These are phyloP conservation scores for Bujurquina vittata DNA, from an alignment of 2,113 vertebrate genomes.

Conservation along the genomic window DNA sequence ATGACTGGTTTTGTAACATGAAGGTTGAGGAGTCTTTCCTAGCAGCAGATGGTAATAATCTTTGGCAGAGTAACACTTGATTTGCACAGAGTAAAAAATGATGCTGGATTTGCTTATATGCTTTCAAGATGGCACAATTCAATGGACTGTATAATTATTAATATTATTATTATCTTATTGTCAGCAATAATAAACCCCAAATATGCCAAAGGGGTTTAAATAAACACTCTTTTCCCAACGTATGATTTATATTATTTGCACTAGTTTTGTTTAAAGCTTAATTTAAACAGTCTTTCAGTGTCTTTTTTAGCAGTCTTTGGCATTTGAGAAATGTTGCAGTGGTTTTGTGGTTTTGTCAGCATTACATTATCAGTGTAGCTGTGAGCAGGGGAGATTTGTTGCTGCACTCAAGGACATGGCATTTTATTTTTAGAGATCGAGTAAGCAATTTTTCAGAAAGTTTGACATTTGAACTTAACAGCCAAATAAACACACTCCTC, in stretches of 20 bases:
- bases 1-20: too few relatives aligned
- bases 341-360: not conserved
- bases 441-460: slow-evolving; percentile 18
- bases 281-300: not conserved
- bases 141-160: too few relatives aligned
- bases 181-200: not conserved
- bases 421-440: slow-evolving; percentile 1
- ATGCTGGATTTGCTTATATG: too few relatives aligned
- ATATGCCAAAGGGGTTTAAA: not conserved
- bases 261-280: not conserved
- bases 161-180: not conserved
- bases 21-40: too few relatives aligned
- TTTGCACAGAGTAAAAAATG: too few relatives aligned
- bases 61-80: too few relatives aligned
- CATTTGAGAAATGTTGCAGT: not conserved
- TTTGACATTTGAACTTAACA: slow-evolving; percentile 15
- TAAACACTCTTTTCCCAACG: not conserved
- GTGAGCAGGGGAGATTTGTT: not conserved
- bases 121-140: too few relatives aligned
- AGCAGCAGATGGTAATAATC: too few relatives aligned
- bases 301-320: not conserved
- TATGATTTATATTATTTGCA: not conserved
- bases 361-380: not conserved
- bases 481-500: not conserved
- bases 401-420: not conserved